Evolutionary conservation across 1,140 invertebrate species (phyloP).

Genomic region (Pseudomyrmex gracilis): DNA sequence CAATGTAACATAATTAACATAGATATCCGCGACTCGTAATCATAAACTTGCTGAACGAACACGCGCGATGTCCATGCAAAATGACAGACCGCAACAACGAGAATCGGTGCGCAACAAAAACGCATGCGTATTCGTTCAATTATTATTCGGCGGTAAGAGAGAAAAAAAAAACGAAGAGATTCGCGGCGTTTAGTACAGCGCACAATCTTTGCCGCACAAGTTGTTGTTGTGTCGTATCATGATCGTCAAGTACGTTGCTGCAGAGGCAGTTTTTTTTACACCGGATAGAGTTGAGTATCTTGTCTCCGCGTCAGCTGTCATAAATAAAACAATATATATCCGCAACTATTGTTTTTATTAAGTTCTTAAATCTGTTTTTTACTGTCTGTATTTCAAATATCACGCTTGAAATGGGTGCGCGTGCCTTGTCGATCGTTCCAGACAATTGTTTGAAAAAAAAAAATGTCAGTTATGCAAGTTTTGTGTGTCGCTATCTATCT

Average conservation of each 20-base stretch:
- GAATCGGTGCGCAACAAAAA: neutral
- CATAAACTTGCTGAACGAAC: neutral
- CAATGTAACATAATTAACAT: neutral
- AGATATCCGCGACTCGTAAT: neutral
- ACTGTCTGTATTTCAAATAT: slow-evolving; percentile 16
- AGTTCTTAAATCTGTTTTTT: neutral
- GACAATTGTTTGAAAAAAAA: slow-evolving; percentile 2
- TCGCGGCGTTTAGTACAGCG: neutral
- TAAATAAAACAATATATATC: neutral
- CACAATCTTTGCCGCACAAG: neutral
- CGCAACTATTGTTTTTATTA: neutral
- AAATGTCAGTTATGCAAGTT: neutral
- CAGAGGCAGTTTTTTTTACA: neutral
- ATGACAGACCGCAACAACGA: neutral
- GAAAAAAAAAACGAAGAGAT: neutral
- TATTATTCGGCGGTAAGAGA: neutral
- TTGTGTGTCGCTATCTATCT: neutral
- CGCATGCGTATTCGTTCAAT: neutral
- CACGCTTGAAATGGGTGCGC: neutral
- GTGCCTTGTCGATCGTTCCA: neutral
- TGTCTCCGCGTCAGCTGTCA: neutral
- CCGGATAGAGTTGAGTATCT: too few species aligned
- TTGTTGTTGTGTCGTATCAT: neutral
- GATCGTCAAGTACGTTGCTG: neutral
- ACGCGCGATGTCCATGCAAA: neutral